These are phyloP conservation scores for Leiothrix lutea DNA, from an alignment of 2,113 vertebrate species.

Conservation along the genomic window DNA sequence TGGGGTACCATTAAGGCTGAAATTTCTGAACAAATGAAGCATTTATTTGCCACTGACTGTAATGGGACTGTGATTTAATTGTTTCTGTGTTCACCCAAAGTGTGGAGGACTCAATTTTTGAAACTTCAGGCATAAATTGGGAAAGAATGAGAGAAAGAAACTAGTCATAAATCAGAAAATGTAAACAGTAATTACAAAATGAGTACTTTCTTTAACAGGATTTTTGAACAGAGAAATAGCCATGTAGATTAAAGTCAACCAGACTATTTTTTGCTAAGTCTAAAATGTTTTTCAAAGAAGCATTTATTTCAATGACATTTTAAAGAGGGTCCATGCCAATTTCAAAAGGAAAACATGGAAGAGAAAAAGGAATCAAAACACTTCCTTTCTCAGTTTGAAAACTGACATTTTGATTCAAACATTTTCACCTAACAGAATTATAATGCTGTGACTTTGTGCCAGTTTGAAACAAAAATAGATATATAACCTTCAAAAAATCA, in stretches of 20 bases:
- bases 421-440: slow-evolving; percentile 7
- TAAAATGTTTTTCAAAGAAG: not conserved
- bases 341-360: not conserved
- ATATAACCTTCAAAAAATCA: not conserved
- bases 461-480: not conserved
- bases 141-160: not conserved
- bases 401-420: slow-evolving; percentile 16
- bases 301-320: not conserved
- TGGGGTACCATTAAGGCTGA: not conserved
- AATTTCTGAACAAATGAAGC: not conserved
- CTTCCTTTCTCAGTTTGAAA: not conserved
- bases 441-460: not conserved
- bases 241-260: not conserved
- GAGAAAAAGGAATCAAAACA: not conserved
- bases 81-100: not conserved
- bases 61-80: not conserved
- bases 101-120: not conserved
- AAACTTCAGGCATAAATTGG: not conserved
- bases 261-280: not conserved
- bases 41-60: not conserved
- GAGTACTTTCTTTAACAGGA: not conserved
- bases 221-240: not conserved
- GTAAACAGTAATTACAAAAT: not conserved
- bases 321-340: not conserved
- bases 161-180: not conserved